phyloP scores from a whole-genome alignment of 1,140 invertebrate species.

The Pseudachorutes palmiensis region DNA sequence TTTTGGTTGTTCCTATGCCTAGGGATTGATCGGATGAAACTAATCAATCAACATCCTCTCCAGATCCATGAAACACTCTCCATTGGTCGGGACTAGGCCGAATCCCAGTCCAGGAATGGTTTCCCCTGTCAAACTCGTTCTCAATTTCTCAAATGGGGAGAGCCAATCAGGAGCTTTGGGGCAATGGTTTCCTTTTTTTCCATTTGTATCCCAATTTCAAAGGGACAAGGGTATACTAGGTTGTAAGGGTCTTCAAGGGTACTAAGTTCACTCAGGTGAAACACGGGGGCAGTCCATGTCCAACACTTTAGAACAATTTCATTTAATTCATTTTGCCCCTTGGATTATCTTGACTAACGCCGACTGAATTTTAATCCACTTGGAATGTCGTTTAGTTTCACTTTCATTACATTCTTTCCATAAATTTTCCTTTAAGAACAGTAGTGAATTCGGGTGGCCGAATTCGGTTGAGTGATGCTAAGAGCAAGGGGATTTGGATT shows the following conservation, averaged over 20 bases:
- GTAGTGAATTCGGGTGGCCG: too few relatives aligned
- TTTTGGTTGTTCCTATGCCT: background rate
- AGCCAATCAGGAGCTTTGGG: background rate
- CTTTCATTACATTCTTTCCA: too few relatives aligned
- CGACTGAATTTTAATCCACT: too few relatives aligned
- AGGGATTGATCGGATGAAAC: background rate
- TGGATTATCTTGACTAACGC: too few relatives aligned
- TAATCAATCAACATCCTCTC: slow-evolving; percentile 2
- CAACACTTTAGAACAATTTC: too few relatives aligned
- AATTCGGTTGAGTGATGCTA: background rate
- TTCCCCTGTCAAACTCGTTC: slow-evolving; percentile 8
- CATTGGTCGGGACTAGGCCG: background rate
- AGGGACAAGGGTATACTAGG: slow-evolving; percentile 11
- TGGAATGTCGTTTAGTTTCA: too few relatives aligned
- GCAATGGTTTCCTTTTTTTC: background rate
- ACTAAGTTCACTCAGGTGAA: too few relatives aligned
- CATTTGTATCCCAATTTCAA: background rate
- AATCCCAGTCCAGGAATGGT: background rate
- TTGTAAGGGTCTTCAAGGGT: too few relatives aligned
- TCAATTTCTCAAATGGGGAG: background rate
- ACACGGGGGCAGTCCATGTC: too few relatives aligned
- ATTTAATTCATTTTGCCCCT: too few relatives aligned
- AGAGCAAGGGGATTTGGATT: background rate
- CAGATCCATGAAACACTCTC: background rate
- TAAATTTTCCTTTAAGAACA: too few relatives aligned